Base-by-base conservation (phyloP, 2,797 vertebrate species). In the Morelia viridis region DNA sequence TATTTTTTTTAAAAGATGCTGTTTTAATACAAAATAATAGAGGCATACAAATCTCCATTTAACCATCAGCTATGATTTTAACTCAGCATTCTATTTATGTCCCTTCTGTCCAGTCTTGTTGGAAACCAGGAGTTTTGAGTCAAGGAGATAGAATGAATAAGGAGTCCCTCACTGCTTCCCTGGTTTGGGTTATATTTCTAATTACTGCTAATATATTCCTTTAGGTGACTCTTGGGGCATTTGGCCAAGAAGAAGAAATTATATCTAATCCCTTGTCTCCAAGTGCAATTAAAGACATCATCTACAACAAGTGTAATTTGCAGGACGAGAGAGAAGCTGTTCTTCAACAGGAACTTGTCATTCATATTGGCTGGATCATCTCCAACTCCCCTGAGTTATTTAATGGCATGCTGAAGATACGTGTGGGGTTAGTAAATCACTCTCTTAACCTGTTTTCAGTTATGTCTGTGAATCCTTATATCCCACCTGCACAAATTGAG, bases 241-340 rank as follows among this genome's bases (percentile, higher is more conserved):
- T 99, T 90, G 99, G 99, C 28, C 99, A 98, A 1, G 98, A 99
- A 93, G 99, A 99, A 97, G 99, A 97, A 86, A 98, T 99, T 97
- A 99, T 99, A 97, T 99, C 99, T 89, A 99, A 99, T 96, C 99
- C 99, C 0, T 97, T 99, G 95, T 99, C 99, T 62, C 99, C 99
- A 0, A 98, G 97, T 84, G 98, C 99, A 94, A 99, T 99, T 97
- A 98, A 99, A 96, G 98, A 98, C 95, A 99, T 99, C 90, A 98
- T 99, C 96, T 99, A 99, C 96, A 98, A 98, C 94, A 99, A 98
- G 96, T 99, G 99, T 95, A 97, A 97, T 46, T 97, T 98, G 6
- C 97, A 97, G 0, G 98, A 98, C 17, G 98, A 99, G 96, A 97
- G 98, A 17, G 99, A 99, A 95, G 99, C 99, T 0, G 99, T 99